Evolutionary conservation across 2,888 invertebrate genomes (phyloP), one percentile per base, ranked within the genome.

Genomic region (Scaeva pyrastri): DNA sequence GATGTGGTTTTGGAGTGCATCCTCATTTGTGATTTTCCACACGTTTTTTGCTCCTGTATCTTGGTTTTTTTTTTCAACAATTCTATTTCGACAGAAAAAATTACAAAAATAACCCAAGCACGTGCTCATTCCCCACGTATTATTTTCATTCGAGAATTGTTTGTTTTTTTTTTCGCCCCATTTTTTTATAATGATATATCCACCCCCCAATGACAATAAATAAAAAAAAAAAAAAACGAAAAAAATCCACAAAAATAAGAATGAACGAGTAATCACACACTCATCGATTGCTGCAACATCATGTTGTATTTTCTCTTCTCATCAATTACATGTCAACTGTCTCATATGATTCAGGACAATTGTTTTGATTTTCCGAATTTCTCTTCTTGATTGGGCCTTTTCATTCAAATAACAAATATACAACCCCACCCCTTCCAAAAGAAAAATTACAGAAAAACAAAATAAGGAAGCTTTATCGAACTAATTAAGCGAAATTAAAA

Each of bases 231-330:
- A 48, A 5, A 64, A 64, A 14, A 12, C 11, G 1, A 31, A 31
- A 31, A 31, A 31, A 31, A 31, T 1, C 31, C 31, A 31, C 8
- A 39, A 45, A 39, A 6, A 64, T 26, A 16, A 64, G 45, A 23
- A 26, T 64, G 26, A 62, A 64, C 10, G 5, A 43, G 14, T 60
- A 60, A 60, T 60, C 60, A 64, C 16, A 64, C 16, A 45, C 19
- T 31, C 48, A 66, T 66, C 66, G 66, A 66, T 66, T 66, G 48
- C 66, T 66, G 48, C 66, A 66, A 66, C 48, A 66, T 66, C 31
- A 31, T 31, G 31, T 7, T 8, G 31, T 31, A 7, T 5, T 31
- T 7, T 31, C 31, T 66, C 31, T 36, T n/a, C 19, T 66, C 31
- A 48, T 48, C 66, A 66, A 66, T 66, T 48, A 66, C 48, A 48